phyloP scores from a whole-genome alignment of 2,888 invertebrate genomes.

The Leptinotarsa rubiginosa region DNA sequence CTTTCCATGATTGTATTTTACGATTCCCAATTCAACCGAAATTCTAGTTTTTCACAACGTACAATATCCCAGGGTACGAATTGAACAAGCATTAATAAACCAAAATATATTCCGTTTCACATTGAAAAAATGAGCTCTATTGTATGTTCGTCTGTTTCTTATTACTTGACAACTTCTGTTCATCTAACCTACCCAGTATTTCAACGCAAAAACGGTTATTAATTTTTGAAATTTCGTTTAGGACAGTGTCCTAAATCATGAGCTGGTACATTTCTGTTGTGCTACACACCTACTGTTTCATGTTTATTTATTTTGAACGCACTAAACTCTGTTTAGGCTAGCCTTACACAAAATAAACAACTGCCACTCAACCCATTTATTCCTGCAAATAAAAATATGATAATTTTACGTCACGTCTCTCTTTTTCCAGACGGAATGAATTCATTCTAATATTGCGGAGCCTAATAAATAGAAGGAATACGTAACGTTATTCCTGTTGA shows the following conservation, averaged over 20 bases:
- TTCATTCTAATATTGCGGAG: neutral
- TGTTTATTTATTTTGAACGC: neutral
- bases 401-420: conserved; percentile 21
- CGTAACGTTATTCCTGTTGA: conserved; percentile 8
- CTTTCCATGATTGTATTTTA: no score
- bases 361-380: conserved; percentile 11
- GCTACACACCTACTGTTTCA: neutral
- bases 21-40: no score
- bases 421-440: neutral
- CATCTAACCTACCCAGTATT: no score
- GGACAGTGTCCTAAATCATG: neutral
- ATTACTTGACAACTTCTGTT: no score
- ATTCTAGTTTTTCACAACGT: no score
- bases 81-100: no score
- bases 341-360: conserved; percentile 8
- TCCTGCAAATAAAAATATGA: neutral
- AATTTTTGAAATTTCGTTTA: no score
- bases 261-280: neutral
- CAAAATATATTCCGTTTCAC: no score
- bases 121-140: no score
- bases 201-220: no score
- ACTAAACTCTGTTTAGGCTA: neutral
- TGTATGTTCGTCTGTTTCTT: no score
- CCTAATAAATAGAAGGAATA: conserved; percentile 4
- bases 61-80: no score